Conservation (phyloP, 2,113 vertebrate species). For the Pardalotus punctatus region DNA sequence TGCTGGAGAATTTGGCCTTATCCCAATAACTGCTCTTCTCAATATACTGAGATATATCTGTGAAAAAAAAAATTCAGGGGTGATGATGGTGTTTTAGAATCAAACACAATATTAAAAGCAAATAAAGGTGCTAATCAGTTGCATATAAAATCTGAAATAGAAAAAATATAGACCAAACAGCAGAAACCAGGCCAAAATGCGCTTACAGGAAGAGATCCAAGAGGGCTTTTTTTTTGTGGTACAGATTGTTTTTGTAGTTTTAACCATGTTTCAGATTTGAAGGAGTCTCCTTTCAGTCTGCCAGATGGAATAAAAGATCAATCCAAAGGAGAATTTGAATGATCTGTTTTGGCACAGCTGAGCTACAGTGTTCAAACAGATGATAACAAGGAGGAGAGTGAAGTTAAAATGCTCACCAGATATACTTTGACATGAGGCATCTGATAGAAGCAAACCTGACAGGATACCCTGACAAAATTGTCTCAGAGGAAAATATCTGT, state of each 20-base stretch:
- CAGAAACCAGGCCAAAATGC: not conserved
- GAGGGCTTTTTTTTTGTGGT: not conserved
- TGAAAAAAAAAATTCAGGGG: not conserved
- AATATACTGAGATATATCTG: not conserved
- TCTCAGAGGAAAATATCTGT: not conserved
- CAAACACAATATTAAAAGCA: not conserved
- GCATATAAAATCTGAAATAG: not conserved
- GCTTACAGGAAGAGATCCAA: not conserved
- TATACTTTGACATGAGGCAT: not conserved
- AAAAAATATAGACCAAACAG: not conserved
- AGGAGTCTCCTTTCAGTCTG: not conserved
- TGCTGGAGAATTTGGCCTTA: not conserved
- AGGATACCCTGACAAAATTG: not conserved
- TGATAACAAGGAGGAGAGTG: not conserved
- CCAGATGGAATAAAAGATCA: not conserved
- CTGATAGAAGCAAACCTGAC: not conserved
- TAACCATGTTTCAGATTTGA: not conserved
- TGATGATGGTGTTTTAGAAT: not conserved
- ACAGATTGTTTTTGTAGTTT: not conserved
- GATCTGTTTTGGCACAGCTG: not conserved
- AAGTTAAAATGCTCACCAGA: not conserved
- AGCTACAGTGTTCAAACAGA: not conserved
- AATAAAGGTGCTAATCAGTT: not conserved
- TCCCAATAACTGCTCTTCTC: not conserved
- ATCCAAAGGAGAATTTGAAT: not conserved